Percentiles rank a stretch among this genome's conserved stretches.
Conservation (phyloP, 2,888 invertebrate species). For the Schizotus pectinicornis region DNA sequence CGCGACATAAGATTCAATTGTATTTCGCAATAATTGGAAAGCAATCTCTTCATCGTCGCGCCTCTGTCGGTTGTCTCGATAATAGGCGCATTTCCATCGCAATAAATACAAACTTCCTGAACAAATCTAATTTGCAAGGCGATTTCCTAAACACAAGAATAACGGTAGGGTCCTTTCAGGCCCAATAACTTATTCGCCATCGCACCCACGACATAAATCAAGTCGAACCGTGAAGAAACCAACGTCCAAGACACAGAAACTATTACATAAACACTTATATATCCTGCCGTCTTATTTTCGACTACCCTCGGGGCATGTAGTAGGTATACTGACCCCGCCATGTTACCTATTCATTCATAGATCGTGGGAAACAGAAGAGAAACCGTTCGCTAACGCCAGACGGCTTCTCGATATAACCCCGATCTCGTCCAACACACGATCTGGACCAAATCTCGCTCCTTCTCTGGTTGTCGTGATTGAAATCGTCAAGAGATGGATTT, state of each 20-base stretch:
- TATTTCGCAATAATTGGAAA: neutral
- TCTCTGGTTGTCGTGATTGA: conserved; percentile 4
- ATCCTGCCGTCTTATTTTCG: conserved; percentile 42
- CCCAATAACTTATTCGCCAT: conserved; percentile 21
- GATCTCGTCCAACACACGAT: conserved; percentile 4
- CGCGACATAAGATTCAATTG: too few relatives aligned
- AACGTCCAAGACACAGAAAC: conserved; percentile 26
- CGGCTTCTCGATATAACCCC: neutral
- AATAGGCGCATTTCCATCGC: conserved; percentile 19
- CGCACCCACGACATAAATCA: conserved; percentile 32
- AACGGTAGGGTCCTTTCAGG: conserved; percentile 27
- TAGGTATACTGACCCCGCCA: conserved; percentile 56
- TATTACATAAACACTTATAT: conserved; percentile 39
- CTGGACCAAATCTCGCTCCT: conserved; percentile 1
- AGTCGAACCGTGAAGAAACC: conserved; percentile 26
- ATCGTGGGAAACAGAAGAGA: conserved; percentile 52
- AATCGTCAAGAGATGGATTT: conserved; percentile 18
- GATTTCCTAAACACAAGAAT: conserved; percentile 29
- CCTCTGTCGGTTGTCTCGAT: neutral
- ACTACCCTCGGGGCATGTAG: conserved; percentile 48
- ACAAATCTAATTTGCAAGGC: conserved; percentile 33
- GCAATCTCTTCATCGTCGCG: neutral
- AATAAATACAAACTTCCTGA: conserved; percentile 29
- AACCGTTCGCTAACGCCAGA: conserved; percentile 27
- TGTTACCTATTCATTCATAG: conserved; percentile 56